Evolutionary conservation across 2,888 invertebrate species (phyloP).

Genomic region (Erebia palarica): DNA sequence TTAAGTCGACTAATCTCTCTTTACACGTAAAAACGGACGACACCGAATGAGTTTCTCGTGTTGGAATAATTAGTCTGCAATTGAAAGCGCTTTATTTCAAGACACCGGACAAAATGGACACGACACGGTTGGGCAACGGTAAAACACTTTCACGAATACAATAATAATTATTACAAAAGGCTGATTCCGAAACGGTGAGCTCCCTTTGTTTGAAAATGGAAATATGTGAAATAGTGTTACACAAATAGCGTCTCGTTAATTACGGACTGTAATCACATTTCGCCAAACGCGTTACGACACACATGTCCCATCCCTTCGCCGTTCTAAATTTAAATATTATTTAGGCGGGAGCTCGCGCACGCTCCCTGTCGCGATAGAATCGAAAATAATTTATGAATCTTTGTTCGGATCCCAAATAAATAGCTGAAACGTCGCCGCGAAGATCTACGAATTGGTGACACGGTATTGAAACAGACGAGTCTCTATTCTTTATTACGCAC

Average conservation of each 20-base stretch:
- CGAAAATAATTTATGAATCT: conserved; percentile 73
- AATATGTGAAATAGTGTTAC: conserved; percentile 62
- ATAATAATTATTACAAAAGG: conserved; percentile 67
- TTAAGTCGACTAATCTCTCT: conserved; percentile 79
- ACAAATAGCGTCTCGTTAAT: conserved; percentile 79
- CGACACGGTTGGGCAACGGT: conserved; percentile 77
- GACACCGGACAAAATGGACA: conserved; percentile 74
- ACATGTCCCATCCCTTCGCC: conserved; percentile 81
- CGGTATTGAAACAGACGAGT: not conserved
- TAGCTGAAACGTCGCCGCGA: conserved; percentile 22
- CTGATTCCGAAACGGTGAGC: conserved; percentile 60
- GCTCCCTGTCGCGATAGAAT: conserved; percentile 72
- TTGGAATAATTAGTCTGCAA: conserved; percentile 81
- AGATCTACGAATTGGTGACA: conserved; percentile 16
- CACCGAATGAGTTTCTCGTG: conserved; percentile 80
- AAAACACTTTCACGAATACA: conserved; percentile 79
- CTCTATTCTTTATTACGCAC: not conserved
- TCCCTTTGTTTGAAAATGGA: conserved; percentile 50
- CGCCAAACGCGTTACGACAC: conserved; percentile 81
- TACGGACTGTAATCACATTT: conserved; percentile 81
- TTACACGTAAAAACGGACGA: conserved; percentile 77
- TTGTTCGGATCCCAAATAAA: conserved; percentile 48
- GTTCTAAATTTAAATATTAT: conserved; percentile 80
- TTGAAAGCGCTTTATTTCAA: conserved; percentile 82
- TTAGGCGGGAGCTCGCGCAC: conserved; percentile 70